Evolutionary conservation across 2,888 invertebrate species (phyloP).

Genomic region (Cheilosia urbana): DNA sequence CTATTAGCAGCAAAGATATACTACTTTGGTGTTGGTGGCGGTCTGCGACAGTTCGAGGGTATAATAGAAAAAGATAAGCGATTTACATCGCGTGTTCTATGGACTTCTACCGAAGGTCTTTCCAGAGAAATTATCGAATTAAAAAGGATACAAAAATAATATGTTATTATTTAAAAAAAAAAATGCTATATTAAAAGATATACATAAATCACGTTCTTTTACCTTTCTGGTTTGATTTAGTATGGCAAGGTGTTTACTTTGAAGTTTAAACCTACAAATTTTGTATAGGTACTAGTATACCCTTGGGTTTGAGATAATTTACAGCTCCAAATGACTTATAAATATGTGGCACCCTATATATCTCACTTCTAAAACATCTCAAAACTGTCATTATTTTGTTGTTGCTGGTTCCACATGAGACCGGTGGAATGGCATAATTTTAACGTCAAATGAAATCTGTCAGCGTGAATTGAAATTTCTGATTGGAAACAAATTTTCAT

Average conservation of each 20-base stretch:
- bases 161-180: neutral
- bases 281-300: too few relatives aligned
- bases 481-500: constrained; percentile 69
- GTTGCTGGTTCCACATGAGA: constrained; percentile 9
- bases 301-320: too few relatives aligned
- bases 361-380: neutral
- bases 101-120: constrained; percentile 86
- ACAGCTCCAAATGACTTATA: neutral
- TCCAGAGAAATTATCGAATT: constrained; percentile 81
- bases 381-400: neutral
- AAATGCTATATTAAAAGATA: neutral
- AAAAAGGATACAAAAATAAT: constrained; percentile 17
- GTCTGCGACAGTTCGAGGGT: constrained; percentile 90
- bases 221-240: neutral
- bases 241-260: neutral
- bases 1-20: constrained; percentile 94
- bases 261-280: neutral
- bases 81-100: constrained; percentile 86
- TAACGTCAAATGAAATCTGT: neutral
- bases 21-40: constrained; percentile 98
- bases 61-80: constrained; percentile 85
- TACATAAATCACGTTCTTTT: neutral
- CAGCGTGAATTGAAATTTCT: constrained; percentile 23
- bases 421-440: neutral
- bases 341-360: constrained; percentile 15